Base-by-base conservation (phyloP, 92 coral and sea anemone species). In the Umimayanthus chanpuru region DNA sequence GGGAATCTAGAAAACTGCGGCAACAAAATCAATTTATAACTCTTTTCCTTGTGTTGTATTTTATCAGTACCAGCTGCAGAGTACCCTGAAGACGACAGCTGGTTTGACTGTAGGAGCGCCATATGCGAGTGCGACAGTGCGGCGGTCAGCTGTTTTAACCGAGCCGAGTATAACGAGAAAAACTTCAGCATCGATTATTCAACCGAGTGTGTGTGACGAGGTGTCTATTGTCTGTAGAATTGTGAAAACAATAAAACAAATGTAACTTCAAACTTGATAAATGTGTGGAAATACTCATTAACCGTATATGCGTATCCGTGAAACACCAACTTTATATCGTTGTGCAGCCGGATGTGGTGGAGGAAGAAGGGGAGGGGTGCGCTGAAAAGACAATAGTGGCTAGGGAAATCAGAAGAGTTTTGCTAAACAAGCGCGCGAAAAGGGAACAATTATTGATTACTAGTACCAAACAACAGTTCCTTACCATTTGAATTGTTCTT, bases 51-150 rank as follows among this genome's bases (percentile, higher is more conserved):
- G 36, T 32, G 0, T 32, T 20, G 15, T 65, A 39, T 3, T 18
- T 15, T 7, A 71, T 2, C 76, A 71, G 76, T 72, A 6, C 76
- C 76, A 26, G 25, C 16, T 15, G 8, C 36, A 11, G 76, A 72
- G 40, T 72, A 72, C 41, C 76, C 76, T 12, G 41, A 72, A 16
- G 9, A 15, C 9, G 76, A 72, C 38, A 32, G 76, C 76, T 72
- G 76, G 76, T 72, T 32, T 14, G 76, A 29, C 16, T 72, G 76
- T 32, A 72, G 29, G 21, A 28, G 6, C 3, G 76, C 76, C 4
- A 72, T 72, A 6, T 72, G 76, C 20, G 20, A 72, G 21, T 72
- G 76, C 39, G 76, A 72, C 76, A 72, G 76, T 29, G 76, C 36
- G 41, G 76, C 76, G 9, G 76, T 29, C 41, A 30, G 41, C 6